Conservation (phyloP, 2,888 invertebrate genomes). For the Prosapia bicincta region DNA sequence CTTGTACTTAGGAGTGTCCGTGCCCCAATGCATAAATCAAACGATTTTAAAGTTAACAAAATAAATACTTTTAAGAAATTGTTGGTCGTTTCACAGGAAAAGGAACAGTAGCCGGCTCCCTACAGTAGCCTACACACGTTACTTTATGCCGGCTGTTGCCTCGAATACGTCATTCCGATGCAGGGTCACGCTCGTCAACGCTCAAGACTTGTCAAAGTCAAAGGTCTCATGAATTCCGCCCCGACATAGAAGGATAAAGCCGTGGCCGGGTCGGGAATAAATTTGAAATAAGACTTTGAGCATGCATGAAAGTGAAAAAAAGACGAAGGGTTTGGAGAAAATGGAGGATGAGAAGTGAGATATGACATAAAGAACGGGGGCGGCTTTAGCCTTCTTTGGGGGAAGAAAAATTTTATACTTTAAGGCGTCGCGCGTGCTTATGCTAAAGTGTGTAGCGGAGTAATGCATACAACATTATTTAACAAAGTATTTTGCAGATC, state of each 20-base stretch:
- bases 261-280: neutral
- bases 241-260: neutral
- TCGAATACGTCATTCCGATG: neutral
- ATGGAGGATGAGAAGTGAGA: neutral
- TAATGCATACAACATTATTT: neutral
- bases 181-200: neutral
- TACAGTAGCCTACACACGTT: neutral
- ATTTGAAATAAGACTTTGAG: neutral
- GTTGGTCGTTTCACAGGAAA: no score
- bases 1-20: no score
- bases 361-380: neutral
- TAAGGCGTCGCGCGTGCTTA: neutral
- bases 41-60: no score
- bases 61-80: no score
- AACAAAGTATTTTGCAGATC: neutral
- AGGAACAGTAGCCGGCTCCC: neutral
- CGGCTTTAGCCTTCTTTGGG: neutral
- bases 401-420: neutral
- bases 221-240: neutral
- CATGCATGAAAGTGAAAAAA: neutral
- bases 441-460: neutral
- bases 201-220: neutral
- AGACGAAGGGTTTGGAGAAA: neutral
- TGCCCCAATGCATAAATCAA: no score
- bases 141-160: neutral